Conservation (phyloP, 2,797 vertebrate species). For the Buphagus erythrorhynchus region DNA sequence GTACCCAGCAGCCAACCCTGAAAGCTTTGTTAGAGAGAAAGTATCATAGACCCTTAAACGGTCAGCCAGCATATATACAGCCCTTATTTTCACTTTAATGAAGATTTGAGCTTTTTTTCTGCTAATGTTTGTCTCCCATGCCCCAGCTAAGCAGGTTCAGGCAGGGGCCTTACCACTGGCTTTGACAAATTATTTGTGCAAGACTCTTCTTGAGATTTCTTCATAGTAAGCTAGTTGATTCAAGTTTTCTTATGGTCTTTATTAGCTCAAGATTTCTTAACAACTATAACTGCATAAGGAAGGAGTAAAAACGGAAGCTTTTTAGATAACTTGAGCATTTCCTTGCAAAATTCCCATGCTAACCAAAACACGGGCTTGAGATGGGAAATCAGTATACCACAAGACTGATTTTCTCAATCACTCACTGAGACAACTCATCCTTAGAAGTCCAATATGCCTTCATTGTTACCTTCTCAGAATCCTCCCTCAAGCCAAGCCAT, state of each 20-base stretch:
- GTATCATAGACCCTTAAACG: background rate
- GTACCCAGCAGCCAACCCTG: background rate
- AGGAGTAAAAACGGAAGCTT: background rate
- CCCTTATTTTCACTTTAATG: background rate
- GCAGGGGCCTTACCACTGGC: fast-evolving
- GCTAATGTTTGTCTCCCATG: background rate
- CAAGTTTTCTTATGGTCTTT: background rate
- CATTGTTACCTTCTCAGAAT: background rate
- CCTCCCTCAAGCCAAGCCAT: background rate
- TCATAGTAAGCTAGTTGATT: background rate
- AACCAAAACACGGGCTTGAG: background rate
- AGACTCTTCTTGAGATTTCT: background rate
- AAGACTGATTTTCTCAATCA: background rate
- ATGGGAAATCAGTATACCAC: background rate
- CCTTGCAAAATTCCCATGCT: background rate
- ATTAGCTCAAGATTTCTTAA: background rate
- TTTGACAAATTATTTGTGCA: background rate
- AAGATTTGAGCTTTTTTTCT: background rate
- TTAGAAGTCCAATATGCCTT: background rate
- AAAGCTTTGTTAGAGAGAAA: background rate
- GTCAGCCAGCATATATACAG: background rate
- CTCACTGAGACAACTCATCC: background rate
- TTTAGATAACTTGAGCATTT: background rate
- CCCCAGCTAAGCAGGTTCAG: background rate
- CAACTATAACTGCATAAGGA: background rate